phyloP scores from a whole-genome alignment of 1,140 invertebrate species.

The Ceratina calcarata region DNA sequence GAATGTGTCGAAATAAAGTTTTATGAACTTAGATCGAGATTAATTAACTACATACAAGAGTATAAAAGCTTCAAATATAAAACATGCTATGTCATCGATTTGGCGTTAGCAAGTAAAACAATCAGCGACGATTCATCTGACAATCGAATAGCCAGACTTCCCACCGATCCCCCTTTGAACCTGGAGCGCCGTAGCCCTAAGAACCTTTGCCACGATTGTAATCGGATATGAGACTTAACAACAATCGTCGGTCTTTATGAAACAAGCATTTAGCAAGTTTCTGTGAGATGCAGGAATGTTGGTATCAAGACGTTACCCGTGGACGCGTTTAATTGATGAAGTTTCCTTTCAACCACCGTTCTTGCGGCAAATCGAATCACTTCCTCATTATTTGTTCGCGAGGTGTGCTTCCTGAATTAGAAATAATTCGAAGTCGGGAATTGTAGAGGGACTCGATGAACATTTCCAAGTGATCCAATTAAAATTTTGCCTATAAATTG shows the following conservation, averaged over 20 bases:
- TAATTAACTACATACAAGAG: neutral
- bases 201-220: constrained; percentile 24
- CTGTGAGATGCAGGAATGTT: neutral
- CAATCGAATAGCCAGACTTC: constrained; percentile 10
- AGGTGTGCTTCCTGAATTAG: neutral
- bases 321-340: constrained; percentile 8
- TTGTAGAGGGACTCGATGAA: neutral
- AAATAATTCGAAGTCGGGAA: too few species aligned
- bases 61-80: neutral
- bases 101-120: neutral
- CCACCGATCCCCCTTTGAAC: neutral
- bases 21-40: too few species aligned
- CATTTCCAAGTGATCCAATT: too few species aligned
- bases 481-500: too few species aligned
- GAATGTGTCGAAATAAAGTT: too few species aligned
- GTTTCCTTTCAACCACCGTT: neutral
- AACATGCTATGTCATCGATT: neutral
- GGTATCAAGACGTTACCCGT: neutral
- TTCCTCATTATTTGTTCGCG: neutral
- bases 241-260: constrained; percentile 4
- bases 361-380: neutral
- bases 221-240: constrained; percentile 37
- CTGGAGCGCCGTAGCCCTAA: neutral
- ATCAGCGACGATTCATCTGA: neutral
- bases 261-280: constrained; percentile 28